Conservation (phyloP, 2,797 vertebrate genomes). For the Gastrophryne carolinensis region DNA sequence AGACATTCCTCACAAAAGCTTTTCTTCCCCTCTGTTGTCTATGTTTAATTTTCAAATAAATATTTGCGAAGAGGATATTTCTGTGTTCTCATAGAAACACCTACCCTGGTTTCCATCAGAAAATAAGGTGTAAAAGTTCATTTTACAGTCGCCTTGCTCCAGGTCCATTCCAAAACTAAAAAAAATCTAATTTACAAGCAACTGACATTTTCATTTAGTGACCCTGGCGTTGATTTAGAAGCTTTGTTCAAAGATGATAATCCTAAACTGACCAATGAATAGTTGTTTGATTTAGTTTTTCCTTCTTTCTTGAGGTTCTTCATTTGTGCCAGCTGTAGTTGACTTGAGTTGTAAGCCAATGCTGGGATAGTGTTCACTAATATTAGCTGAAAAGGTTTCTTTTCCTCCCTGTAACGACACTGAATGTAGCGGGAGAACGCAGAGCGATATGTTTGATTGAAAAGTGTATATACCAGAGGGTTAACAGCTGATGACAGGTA, state of each 20-base stretch:
- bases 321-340: slow-evolving; percentile 72
- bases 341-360: slow-evolving; percentile 81
- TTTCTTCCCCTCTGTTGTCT: not conserved
- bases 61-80: slow-evolving; percentile 59
- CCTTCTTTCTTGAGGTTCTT: slow-evolving; percentile 69
- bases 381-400: slow-evolving; percentile 87
- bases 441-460: slow-evolving; percentile 90
- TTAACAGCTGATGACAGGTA: slow-evolving; percentile 95
- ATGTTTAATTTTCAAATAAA: slow-evolving; percentile 61
- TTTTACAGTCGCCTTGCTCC: not conserved
- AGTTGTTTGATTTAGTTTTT: slow-evolving; percentile 64
- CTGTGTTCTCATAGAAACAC: slow-evolving; percentile 57
- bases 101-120: slow-evolving; percentile 60
- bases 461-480: slow-evolving; percentile 90
- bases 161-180: slow-evolving; percentile 16
- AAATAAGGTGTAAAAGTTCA: slow-evolving; percentile 38
- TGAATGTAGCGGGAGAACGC: slow-evolving; percentile 89
- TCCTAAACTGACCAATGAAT: slow-evolving; percentile 64
- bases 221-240: slow-evolving; percentile 55
- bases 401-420: slow-evolving; percentile 85
- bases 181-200: slow-evolving; percentile 65
- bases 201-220: slow-evolving; percentile 69
- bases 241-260: slow-evolving; percentile 55
- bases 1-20: slow-evolving; percentile 11
- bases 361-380: slow-evolving; percentile 92